These are phyloP conservation scores for Lycia hirtaria DNA, from an alignment of 2,888 invertebrate genomes.

Conservation along the genomic window DNA sequence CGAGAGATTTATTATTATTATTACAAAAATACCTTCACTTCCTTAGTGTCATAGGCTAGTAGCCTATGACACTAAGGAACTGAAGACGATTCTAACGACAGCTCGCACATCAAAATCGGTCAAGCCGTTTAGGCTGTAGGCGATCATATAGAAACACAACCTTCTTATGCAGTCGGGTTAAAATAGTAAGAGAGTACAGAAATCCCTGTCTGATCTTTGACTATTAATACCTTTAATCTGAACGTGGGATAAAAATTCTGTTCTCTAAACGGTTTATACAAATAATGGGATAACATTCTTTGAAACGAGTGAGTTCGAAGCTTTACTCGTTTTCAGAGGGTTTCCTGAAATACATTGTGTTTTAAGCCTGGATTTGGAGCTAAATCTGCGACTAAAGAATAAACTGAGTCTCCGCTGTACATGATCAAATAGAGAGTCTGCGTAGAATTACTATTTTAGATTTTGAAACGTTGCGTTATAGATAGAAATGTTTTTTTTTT, in stretches of 20 bases:
- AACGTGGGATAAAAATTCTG: conserved; percentile 25
- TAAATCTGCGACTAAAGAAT: conserved; percentile 9
- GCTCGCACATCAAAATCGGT: too few relatives aligned
- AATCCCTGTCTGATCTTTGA: too few relatives aligned
- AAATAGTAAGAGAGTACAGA: too few relatives aligned
- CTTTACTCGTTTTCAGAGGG: conserved; percentile 5
- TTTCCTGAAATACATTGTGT: conserved; percentile 27
- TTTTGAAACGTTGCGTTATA: neutral
- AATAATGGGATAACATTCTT: conserved; percentile 17
- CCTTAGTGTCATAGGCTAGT: too few relatives aligned
- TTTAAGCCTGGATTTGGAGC: conserved; percentile 21
- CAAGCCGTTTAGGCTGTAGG: too few relatives aligned
- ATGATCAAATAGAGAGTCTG: neutral
- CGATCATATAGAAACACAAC: too few relatives aligned
- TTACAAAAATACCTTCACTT: too few relatives aligned
- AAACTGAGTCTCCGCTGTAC: neutral
- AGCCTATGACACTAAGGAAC: too few relatives aligned
- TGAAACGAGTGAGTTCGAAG: conserved; percentile 12
- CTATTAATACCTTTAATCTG: conserved; percentile 36
- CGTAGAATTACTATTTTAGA: neutral
- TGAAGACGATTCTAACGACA: too few relatives aligned
- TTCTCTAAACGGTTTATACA: conserved; percentile 18
- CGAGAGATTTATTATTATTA: too few relatives aligned
- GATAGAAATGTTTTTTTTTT: neutral
- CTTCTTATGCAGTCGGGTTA: too few relatives aligned